phyloP scores from a whole-genome alignment of 1,140 invertebrate species.

The Agrypnia vestita region DNA sequence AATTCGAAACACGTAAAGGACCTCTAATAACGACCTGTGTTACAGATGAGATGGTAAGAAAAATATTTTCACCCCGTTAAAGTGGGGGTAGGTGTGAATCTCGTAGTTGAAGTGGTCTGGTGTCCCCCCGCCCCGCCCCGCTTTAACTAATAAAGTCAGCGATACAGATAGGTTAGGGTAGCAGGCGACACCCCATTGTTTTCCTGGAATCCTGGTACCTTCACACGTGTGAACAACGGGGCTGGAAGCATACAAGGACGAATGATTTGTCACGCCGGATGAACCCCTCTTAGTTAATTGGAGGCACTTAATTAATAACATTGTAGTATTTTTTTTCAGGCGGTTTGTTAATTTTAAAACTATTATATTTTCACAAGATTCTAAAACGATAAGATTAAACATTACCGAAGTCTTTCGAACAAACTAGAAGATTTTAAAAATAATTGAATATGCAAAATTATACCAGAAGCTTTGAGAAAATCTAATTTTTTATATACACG shows the following conservation, averaged over 20 bases:
- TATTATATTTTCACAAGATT: too few species aligned
- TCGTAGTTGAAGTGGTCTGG: slow-evolving; percentile 33
- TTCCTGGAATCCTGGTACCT: not conserved
- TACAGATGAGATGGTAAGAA: not conserved
- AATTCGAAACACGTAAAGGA: slow-evolving; percentile 15
- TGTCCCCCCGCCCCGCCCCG: not conserved
- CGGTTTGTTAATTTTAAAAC: too few species aligned
- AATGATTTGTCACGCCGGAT: slow-evolving; percentile 19
- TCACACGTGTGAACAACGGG: not conserved
- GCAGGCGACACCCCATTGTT: not conserved
- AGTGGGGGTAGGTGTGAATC: slow-evolving; percentile 12
- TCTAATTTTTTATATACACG: too few species aligned
- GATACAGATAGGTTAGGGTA: slow-evolving; percentile 11
- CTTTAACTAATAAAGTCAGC: slow-evolving; percentile 33
- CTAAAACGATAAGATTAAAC: too few species aligned
- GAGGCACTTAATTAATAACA: too few species aligned
- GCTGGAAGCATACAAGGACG: slow-evolving; percentile 1
- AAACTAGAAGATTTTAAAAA: too few species aligned
- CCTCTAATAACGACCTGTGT: not conserved
- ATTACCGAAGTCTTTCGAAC: too few species aligned
- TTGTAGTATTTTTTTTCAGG: too few species aligned
- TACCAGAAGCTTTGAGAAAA: too few species aligned
- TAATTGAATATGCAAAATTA: too few species aligned
- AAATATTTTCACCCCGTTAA: not conserved
- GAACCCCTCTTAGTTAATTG: slow-evolving; percentile 11